Conservation (phyloP, 1,140 invertebrate species). For the Anastatus disparis region DNA sequence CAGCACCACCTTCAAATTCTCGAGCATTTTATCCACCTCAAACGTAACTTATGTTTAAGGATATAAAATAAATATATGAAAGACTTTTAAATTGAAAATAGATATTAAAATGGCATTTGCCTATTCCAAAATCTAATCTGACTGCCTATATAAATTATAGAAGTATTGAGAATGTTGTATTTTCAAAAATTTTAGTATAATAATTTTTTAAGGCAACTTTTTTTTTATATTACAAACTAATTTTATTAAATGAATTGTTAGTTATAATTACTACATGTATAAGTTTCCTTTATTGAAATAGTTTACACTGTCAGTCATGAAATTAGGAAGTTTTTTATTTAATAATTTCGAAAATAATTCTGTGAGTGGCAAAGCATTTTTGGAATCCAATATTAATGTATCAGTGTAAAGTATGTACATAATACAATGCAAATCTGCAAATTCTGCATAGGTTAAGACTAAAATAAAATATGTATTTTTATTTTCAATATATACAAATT, state of each 20-base stretch:
- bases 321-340: constrained; percentile 45
- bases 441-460: constrained; percentile 60
- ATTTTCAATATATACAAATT: constrained; percentile 35
- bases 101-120: constrained; percentile 26
- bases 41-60: constrained; percentile 47
- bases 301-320: constrained; percentile 44
- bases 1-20: constrained; percentile 52
- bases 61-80: constrained; percentile 10
- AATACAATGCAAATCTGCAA: constrained; percentile 50
- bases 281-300: constrained; percentile 64
- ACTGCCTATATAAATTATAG: not conserved
- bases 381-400: constrained; percentile 56
- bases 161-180: not conserved
- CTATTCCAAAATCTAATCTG: not conserved
- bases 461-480: constrained; percentile 43
- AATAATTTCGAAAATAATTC: constrained; percentile 53
- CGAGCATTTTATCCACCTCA: constrained; percentile 60
- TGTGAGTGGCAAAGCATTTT: constrained; percentile 52
- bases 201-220: too few relatives aligned
- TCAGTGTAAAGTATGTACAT: constrained; percentile 58
- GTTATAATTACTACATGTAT: constrained; percentile 54
- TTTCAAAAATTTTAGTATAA: not conserved
- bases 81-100: constrained; percentile 11
- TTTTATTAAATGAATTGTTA: too few relatives aligned
- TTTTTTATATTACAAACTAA: too few relatives aligned